phyloP scores from a whole-genome alignment of 2,113 vertebrate genomes.

The Ariopsis seemanni region DNA sequence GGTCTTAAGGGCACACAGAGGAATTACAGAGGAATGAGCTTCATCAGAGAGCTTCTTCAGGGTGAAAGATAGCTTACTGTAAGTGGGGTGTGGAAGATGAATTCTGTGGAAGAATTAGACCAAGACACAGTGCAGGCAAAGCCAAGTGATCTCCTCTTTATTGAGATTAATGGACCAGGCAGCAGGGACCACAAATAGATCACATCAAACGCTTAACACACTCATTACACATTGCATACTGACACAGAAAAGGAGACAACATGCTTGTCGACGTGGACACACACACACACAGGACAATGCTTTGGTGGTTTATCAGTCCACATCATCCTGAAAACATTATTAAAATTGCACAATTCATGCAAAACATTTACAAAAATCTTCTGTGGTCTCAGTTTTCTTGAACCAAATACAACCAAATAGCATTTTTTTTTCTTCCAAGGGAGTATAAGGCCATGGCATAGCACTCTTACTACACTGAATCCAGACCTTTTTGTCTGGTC shows the following conservation, averaged over 20 bases:
- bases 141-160: constrained; percentile 39
- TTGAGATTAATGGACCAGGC: constrained; percentile 45
- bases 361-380: neutral
- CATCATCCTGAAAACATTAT: neutral
- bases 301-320: neutral
- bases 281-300: constrained; percentile 29
- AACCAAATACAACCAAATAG: neutral
- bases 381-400: neutral
- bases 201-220: constrained; percentile 40
- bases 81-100: constrained; percentile 53
- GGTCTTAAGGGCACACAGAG: constrained; percentile 12
- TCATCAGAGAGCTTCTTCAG: constrained; percentile 39
- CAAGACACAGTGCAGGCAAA: constrained; percentile 13
- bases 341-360: neutral
- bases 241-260: constrained; percentile 21
- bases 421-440: no score
- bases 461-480: no score
- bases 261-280: neutral
- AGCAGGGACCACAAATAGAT: constrained; percentile 40
- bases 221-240: constrained; percentile 35
- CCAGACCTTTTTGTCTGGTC: no score
- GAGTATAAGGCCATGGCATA: no score
- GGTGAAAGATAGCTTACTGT: constrained; percentile 44
- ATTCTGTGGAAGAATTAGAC: constrained; percentile 43
- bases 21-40: constrained; percentile 25